Evolutionary conservation across 2,888 invertebrate genomes (phyloP).

Genomic region (Eristalis arbustorum): DNA sequence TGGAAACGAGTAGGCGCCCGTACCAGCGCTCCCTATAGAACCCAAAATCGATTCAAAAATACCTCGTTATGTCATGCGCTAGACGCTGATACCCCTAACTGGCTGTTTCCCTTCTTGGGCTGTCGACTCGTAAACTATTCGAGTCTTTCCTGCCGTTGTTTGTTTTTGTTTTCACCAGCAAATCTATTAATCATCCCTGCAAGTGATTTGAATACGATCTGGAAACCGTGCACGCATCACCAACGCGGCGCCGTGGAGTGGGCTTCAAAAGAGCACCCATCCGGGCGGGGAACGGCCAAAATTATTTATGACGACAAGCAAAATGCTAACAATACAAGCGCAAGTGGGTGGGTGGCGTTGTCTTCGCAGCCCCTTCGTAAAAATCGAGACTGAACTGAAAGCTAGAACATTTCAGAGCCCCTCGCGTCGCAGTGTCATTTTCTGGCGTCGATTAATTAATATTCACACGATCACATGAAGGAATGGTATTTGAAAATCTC

Average conservation of each 20-base stretch:
- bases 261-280: not conserved
- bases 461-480: conserved; percentile 19
- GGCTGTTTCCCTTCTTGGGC: not conserved
- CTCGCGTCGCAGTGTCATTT: not conserved
- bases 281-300: not conserved
- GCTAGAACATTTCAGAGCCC: no score
- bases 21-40: not conserved
- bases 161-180: not conserved
- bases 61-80: conserved; percentile 33
- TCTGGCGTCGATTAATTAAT: conserved; percentile 5
- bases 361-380: not conserved
- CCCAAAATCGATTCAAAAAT: conserved; percentile 31
- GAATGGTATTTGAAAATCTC: not conserved
- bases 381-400: not conserved
- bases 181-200: conserved; percentile 43
- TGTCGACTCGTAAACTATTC: not conserved
- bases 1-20: not conserved
- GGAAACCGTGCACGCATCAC: conserved; percentile 10
- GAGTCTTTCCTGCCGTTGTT: not conserved
- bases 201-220: conserved; percentile 40
- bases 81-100: not conserved
- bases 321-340: not conserved
- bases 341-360: conserved; percentile 48
- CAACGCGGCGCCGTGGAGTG: conserved; percentile 23
- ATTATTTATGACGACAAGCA: not conserved